Evolutionary conservation across 2,797 vertebrate genomes (phyloP), one percentile per base, ranked within the genome.

Genomic region (Danio choprae): DNA sequence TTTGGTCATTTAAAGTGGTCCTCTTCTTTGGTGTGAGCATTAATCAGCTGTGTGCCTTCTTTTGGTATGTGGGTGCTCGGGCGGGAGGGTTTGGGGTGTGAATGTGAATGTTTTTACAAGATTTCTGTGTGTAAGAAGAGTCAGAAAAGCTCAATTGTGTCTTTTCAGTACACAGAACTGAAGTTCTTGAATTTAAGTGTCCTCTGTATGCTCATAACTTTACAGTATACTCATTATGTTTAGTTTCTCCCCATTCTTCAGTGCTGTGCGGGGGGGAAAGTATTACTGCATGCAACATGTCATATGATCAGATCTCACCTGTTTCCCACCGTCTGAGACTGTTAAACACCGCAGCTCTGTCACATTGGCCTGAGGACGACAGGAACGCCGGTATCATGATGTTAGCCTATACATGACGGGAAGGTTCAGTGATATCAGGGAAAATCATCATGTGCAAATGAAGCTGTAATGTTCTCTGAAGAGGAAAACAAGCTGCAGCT

Each of bases 11-110:
- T 91, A 88, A 87, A 89, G 74, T 81, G 81, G 83, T 88, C 89
- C 86, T 89, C 86, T 92, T 84, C 63, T 93, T 91, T 64, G 82
- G 77, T 89, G 89, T 92, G 91, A 91, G 89, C 90, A 89, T 93
- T 91, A 93, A 94, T 93, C 95, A 94, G 92, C 95, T 96, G 94
- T 95, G 95, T 97, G 96, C 96, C 95, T 96, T 96, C 92, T 93
- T 94, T 91, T 94, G 89, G 89, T 93, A 91, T 93, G 89, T 90
- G 87, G 89, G 90, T 60, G 60, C 86, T 41, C 86, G 89, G 74
- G 64, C 11, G 20, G 60, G 60, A 83, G 38, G 77, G 48, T 83
- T 80, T 72, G 83, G 74, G 76, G 84, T 55, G 83, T 83, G 88
- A 89, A 90, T 89, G 89, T 92, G 92, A 93, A 92, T 92, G 91